phyloP scores from a whole-genome alignment of 2,113 vertebrate species.

The Strix aluco region DNA sequence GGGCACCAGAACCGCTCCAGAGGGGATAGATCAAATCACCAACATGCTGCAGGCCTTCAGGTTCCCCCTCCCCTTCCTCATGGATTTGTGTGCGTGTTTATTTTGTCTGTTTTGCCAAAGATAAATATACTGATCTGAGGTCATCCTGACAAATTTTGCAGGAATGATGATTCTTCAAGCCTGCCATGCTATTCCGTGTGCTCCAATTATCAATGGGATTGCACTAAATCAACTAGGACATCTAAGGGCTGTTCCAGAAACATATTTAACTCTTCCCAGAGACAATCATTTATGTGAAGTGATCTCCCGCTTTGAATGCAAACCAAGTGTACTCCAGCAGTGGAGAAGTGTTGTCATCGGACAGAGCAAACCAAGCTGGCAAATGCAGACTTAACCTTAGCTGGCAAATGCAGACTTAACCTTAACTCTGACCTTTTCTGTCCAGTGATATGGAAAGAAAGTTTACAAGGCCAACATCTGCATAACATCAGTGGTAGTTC shows the following conservation, averaged over 20 bases:
- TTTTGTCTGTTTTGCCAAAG: constrained; percentile 60
- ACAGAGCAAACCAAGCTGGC: neutral
- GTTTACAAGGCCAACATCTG: neutral
- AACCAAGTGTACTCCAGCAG: neutral
- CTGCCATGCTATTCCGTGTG: constrained; percentile 1
- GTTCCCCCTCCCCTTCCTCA: neutral
- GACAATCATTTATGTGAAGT: neutral
- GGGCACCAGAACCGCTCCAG: neutral
- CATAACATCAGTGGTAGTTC: neutral
- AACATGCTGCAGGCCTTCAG: neutral
- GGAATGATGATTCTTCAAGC: constrained; percentile 41
- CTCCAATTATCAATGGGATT: constrained; percentile 42
- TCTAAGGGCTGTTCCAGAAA: constrained; percentile 21
- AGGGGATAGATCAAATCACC: neutral
- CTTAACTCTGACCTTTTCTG: neutral
- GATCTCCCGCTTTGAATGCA: neutral
- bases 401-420: neutral
- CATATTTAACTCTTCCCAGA: constrained; percentile 58
- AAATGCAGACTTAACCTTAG: neutral
- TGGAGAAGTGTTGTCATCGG: neutral
- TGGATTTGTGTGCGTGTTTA: constrained; percentile 35
- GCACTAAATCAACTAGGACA: constrained; percentile 58
- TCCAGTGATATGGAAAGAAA: neutral
- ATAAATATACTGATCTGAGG: constrained; percentile 61
- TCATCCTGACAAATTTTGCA: constrained; percentile 67